These are phyloP conservation scores for Spodoptera litura DNA, from an alignment of 1,140 invertebrate genomes.

Conservation along the genomic window DNA sequence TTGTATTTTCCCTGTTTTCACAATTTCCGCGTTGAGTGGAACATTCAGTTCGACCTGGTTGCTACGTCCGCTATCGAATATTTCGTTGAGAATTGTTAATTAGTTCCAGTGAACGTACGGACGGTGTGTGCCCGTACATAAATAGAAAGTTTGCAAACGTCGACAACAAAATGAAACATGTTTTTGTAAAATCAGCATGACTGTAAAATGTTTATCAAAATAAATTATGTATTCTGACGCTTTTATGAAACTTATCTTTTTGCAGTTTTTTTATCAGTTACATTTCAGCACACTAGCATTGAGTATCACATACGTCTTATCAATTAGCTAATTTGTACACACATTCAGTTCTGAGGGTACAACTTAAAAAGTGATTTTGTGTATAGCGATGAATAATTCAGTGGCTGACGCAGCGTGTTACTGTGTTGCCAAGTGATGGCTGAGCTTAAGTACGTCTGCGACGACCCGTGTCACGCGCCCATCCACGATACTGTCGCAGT, in stretches of 20 bases:
- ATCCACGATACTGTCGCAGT: constrained; percentile 2
- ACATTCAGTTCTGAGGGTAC: constrained; percentile 5
- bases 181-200: too few species aligned
- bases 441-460: constrained; percentile 27
- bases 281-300: constrained; percentile 11
- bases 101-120: background rate
- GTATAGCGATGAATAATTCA: constrained; percentile 48
- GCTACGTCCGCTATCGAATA: constrained; percentile 43
- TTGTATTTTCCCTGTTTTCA: constrained; percentile 56
- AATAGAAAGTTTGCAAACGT: too few species aligned
- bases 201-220: too few species aligned
- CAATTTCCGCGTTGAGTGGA: constrained; percentile 62
- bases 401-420: constrained; percentile 31
- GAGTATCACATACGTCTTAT: constrained; percentile 4
- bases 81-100: constrained; percentile 35
- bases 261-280: background rate
- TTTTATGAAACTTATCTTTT: too few species aligned
- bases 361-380: constrained; percentile 47
- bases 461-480: constrained; percentile 42
- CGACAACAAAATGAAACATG: too few species aligned
- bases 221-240: too few species aligned
- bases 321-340: constrained; percentile 39
- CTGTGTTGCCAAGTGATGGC: constrained; percentile 13
- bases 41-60: constrained; percentile 61
- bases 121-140: background rate